Conservation (phyloP, 2,113 vertebrate genomes). For the Miniopterus natalensis region DNA sequence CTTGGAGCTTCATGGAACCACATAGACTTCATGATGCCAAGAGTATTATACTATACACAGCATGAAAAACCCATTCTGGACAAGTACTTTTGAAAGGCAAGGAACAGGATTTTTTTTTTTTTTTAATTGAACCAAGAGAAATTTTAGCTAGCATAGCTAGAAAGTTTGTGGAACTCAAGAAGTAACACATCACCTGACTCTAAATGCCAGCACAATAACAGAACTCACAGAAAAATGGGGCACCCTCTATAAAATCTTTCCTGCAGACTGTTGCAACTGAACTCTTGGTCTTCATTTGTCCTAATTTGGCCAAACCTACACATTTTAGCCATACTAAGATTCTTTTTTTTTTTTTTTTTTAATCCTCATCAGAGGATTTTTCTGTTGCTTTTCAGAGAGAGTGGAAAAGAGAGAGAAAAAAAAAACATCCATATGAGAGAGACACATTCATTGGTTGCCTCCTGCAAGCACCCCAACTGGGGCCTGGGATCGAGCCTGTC, state of each 20-base stretch:
- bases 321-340: background rate
- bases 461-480: too few relatives aligned
- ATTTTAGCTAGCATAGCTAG: background rate
- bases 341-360: too few relatives aligned
- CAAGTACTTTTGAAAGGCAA: background rate
- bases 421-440: too few relatives aligned
- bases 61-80: background rate
- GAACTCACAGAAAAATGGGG: background rate
- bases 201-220: background rate
- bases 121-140: background rate
- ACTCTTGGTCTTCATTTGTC: background rate
- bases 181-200: background rate
- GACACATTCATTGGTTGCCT: too few relatives aligned
- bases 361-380: too few relatives aligned
- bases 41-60: background rate
- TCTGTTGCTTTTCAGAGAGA: too few relatives aligned
- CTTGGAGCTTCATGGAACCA: constrained; percentile 7
- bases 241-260: background rate
- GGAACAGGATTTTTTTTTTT: background rate
- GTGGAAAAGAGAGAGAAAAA: too few relatives aligned
- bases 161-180: background rate
- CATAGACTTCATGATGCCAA: constrained; percentile 7
- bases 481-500: too few relatives aligned
- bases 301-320: constrained; percentile 15
- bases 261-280: background rate